phyloP scores from a whole-genome alignment of 2,113 vertebrate species.

The Phocoena sinus region DNA sequence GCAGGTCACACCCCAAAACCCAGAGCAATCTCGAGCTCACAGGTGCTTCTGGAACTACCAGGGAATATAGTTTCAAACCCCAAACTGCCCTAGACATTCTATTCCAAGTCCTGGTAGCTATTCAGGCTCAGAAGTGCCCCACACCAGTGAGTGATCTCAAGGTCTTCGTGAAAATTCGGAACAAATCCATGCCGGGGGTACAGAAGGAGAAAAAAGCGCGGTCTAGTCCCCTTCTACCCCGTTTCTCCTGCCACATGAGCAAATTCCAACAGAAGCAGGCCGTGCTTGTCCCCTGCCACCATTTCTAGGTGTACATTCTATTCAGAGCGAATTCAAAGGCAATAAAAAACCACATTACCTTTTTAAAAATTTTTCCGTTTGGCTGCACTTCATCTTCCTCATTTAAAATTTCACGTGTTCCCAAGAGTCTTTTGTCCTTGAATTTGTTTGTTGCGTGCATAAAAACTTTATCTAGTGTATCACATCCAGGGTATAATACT shows the following conservation, averaged over 20 bases:
- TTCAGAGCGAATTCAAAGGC: neutral
- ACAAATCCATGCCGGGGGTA: fast-evolving
- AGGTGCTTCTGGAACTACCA: neutral
- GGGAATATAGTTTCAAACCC: neutral
- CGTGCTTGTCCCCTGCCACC: neutral
- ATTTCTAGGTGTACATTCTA: neutral
- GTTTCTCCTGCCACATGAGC: neutral
- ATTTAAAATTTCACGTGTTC: slow-evolving; percentile 91
- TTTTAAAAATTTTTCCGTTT: slow-evolving; percentile 95
- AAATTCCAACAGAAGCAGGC: neutral
- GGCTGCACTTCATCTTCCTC: slow-evolving; percentile 95
- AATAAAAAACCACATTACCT: slow-evolving; percentile 81
- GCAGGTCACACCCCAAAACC: neutral
- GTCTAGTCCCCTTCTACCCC: neutral
- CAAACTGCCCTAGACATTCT: neutral
- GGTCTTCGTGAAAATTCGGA: neutral
- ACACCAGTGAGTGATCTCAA: too few species aligned
- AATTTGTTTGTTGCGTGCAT: slow-evolving; percentile 84
- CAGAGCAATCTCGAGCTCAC: neutral
- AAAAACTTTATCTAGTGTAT: slow-evolving; percentile 93
- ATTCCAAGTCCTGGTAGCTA: neutral
- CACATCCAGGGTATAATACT: slow-evolving; percentile 85
- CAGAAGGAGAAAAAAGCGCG: neutral
- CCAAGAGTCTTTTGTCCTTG: slow-evolving; percentile 88
- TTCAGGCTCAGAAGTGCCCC: neutral